Evolutionary conservation across 2,888 invertebrate genomes (phyloP).

Genomic region (Gryllus longicercus): DNA sequence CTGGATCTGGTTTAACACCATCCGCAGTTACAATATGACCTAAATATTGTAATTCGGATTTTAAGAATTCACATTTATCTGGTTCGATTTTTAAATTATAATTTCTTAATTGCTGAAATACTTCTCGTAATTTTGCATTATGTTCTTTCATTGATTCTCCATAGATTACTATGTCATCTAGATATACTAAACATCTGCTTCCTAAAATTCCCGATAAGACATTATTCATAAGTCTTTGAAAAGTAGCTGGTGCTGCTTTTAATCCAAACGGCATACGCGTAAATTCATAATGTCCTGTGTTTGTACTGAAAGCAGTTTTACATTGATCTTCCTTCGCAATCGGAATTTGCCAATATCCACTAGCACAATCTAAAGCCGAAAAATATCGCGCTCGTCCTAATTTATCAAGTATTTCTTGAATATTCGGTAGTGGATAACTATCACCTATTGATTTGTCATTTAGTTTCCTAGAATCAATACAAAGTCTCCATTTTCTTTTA

Average conservation of each 20-base stretch:
- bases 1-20: slow-evolving; percentile 43
- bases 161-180: slow-evolving; percentile 41
- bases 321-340: slow-evolving; percentile 39
- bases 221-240: slow-evolving; percentile 43
- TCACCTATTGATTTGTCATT: slow-evolving; percentile 36
- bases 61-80: slow-evolving; percentile 28
- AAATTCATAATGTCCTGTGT: slow-evolving; percentile 42
- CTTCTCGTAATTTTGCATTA: neutral
- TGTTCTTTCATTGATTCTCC: slow-evolving; percentile 20
- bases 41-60: slow-evolving; percentile 41
- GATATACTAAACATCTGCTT: slow-evolving; percentile 39
- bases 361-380: slow-evolving; percentile 41
- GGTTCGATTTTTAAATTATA: slow-evolving; percentile 20
- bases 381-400: slow-evolving; percentile 42
- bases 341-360: slow-evolving; percentile 43
- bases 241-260: slow-evolving; percentile 42
- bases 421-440: slow-evolving; percentile 38
- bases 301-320: slow-evolving; percentile 42
- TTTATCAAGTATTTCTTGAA: slow-evolving; percentile 42
- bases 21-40: slow-evolving; percentile 44
- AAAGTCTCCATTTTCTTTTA: slow-evolving; percentile 39
- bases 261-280: slow-evolving; percentile 43
- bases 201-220: slow-evolving; percentile 40
- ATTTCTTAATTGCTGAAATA: neutral
- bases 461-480: slow-evolving; percentile 40